Evolutionary conservation across 2,888 invertebrate species (phyloP), one percentile per base, ranked within the genome.

Genomic region (Clunio marinus): DNA sequence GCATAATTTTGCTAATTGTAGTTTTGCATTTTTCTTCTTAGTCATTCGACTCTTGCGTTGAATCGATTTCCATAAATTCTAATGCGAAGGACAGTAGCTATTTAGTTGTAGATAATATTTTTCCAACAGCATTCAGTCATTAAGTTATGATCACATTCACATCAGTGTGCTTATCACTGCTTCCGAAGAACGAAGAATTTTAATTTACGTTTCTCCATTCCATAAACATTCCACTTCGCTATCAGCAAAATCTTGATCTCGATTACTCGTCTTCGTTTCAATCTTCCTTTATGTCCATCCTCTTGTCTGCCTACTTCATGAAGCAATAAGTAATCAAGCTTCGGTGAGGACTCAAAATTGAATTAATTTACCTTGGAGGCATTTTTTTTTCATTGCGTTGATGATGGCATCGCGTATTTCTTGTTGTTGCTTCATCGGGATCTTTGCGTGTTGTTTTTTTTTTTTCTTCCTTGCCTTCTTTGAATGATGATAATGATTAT

Each of bases 41-140:
- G 28, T 24, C 22, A 20, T 17, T 35, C 24, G 28, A 35, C 35
- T 13, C n/a, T 2, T 22, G 25, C 22, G 25, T 7, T 13, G 41
- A 45, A 63, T 15, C 37, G 45, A 63, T 46, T 46, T 46, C 63
- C 25, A 63, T 63, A 63, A 63, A 63, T 63, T 63, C 63, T 63
- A 63, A 63, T 20, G 63, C 63, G 63, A 63, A 63, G 63, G 63
- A 63, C 63, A 63, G 63, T 63, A 63, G 63, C 63, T 45, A n/a
- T n/a, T n/a, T n/a, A 46, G 63, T 25, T 15, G 41, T 15, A 37
- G 46, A 46, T 63, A 63, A 63, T 63, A 46, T 62, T 25, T 27
- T 45, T 25, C 63, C 63, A n/a, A 63, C 46, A 46, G 46, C 63
- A 63, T 63, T 17, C 46, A 45, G 17, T 63, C 63, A 63, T 63